A percentile compares a stretch with the other conserved stretches of the same genome.
phyloP scores from a whole-genome alignment of 2,797 vertebrate genomes.

The Lepidocolaptes lacrymiger region DNA sequence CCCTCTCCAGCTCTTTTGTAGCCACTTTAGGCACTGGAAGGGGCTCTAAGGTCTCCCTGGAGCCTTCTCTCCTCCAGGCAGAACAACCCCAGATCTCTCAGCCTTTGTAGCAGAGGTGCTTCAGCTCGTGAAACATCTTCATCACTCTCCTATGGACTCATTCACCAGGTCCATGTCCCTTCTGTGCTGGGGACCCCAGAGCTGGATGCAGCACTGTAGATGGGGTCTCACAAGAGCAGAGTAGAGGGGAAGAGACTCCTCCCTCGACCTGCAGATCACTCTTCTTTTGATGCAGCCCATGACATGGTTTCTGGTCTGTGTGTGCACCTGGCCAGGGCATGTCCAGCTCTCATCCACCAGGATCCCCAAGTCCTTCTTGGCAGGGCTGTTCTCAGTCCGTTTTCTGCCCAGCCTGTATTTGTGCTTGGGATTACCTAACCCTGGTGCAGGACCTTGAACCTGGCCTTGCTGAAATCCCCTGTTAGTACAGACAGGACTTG shows the following conservation, averaged over 20 bases:
- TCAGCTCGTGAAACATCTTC: neutral
- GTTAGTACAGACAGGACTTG: neutral
- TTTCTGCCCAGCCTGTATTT: neutral
- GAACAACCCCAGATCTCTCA: neutral
- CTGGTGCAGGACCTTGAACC: neutral
- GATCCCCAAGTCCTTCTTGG: neutral
- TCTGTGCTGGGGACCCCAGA: neutral
- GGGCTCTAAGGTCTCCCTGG: neutral
- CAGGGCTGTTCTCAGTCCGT: neutral
- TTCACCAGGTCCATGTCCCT: neutral
- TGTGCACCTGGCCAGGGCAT: accelerated
- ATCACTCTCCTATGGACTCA: neutral
- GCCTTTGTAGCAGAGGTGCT: neutral
- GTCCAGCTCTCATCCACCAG: neutral
- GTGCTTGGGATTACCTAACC: neutral
- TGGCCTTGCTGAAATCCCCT: neutral
- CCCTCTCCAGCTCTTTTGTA: neutral
- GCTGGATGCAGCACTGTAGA: neutral
- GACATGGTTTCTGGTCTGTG: neutral
- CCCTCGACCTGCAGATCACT: accelerated
- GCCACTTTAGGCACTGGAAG: neutral
- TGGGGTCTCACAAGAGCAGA: neutral
- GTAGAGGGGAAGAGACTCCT: neutral
- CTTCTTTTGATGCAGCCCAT: neutral
- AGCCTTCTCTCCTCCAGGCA: neutral